A percentile compares a stretch with the other conserved stretches of the same genome.
Evolutionary conservation across 2,888 invertebrate species (phyloP).

Genomic region (Ligdia adustata): DNA sequence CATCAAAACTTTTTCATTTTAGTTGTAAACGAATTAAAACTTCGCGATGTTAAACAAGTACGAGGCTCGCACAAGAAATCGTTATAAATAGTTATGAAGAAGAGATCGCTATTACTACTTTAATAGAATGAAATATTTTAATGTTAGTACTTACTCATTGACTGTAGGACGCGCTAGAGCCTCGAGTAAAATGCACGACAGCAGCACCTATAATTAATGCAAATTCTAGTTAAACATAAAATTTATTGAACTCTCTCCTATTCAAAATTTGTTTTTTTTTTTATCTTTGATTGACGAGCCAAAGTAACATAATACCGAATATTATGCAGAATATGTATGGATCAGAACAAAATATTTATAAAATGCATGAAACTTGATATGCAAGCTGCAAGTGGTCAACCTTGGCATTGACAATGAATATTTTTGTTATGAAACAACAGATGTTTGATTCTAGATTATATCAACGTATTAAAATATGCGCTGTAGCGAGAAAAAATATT

Average conservation of each 20-base stretch:
- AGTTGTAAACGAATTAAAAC: not conserved
- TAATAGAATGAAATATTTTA: not conserved
- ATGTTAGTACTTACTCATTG: conserved; percentile 59
- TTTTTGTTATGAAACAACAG: conserved; percentile 13
- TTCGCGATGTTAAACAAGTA: not conserved
- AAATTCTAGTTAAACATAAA: too few relatives aligned
- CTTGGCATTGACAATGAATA: conserved; percentile 34
- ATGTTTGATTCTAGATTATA: conserved; percentile 4
- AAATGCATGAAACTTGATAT: conserved; percentile 11
- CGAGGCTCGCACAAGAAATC: not conserved
- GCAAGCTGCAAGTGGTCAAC: conserved; percentile 23
- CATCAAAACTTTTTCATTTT: not conserved
- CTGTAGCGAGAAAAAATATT: too few relatives aligned
- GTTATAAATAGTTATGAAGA: not conserved
- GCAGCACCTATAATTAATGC: conserved; percentile 62
- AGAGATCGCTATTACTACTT: not conserved
- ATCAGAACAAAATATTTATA: conserved; percentile 11
- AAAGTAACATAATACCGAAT: conserved; percentile 1
- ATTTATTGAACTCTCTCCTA: too few relatives aligned
- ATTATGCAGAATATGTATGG: too few relatives aligned
- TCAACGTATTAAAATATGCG: not conserved
- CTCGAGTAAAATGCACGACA: conserved; percentile 48
- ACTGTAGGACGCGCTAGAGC: conserved; percentile 59
- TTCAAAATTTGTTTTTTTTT: too few relatives aligned
- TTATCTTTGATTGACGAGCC: too few relatives aligned